These are phyloP conservation scores for Patella pellucida DNA, from an alignment of 2,888 invertebrate species.

Conservation along the genomic window DNA sequence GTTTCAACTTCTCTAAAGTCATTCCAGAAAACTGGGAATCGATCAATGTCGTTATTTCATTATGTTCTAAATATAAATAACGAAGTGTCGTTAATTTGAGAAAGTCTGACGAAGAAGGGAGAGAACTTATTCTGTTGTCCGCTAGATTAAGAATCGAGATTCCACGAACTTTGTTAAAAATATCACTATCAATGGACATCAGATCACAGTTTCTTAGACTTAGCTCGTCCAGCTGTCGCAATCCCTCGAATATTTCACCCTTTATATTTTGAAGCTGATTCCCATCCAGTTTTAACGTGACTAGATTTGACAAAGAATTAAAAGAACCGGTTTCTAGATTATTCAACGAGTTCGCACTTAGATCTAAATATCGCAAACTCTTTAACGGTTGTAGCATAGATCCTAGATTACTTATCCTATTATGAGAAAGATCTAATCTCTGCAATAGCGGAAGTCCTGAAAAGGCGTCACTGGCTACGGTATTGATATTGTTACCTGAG, in stretches of 20 bases:
- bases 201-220: conserved; percentile 47
- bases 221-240: conserved; percentile 43
- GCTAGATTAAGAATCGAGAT: conserved; percentile 49
- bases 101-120: conserved; percentile 43
- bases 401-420: conserved; percentile 40
- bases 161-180: conserved; percentile 43
- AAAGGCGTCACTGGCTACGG: conserved; percentile 44
- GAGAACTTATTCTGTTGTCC: conserved; percentile 43
- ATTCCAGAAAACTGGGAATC: conserved; percentile 49
- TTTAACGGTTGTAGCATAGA: conserved; percentile 40
- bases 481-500: conserved; percentile 43
- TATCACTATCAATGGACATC: conserved; percentile 41
- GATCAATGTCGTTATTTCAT: conserved; percentile 41
- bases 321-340: conserved; percentile 46
- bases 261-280: conserved; percentile 47
- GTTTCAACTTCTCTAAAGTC: conserved; percentile 44
- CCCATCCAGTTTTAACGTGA: conserved; percentile 44
- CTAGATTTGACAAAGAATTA: conserved; percentile 38
- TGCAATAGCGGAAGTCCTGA: conserved; percentile 38
- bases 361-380: conserved; percentile 41
- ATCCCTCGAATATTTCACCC: conserved; percentile 45
- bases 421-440: conserved; percentile 50
- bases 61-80: conserved; percentile 46
- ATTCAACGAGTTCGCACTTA: conserved; percentile 42
- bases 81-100: conserved; percentile 40